A percentile compares a stretch with the other conserved stretches of the same genome.
phyloP scores from a whole-genome alignment of 2,113 vertebrate genomes.

The Planiliza haematocheilus region DNA sequence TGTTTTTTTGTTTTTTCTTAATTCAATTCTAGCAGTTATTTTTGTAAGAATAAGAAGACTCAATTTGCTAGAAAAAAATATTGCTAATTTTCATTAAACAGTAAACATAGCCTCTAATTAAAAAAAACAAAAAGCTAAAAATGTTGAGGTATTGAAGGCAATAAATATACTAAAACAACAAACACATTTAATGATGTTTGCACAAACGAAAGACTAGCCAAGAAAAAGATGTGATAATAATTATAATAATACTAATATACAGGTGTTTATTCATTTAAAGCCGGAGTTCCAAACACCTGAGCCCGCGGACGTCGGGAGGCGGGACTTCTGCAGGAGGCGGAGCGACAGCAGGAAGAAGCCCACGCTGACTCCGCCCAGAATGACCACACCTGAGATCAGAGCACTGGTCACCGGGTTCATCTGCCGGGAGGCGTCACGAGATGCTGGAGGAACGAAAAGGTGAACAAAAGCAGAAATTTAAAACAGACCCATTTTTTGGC shows the following conservation, averaged over 20 bases:
- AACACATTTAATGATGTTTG: constrained; percentile 29
- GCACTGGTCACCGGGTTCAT: constrained; percentile 88
- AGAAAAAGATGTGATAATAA: background rate
- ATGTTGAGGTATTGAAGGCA: constrained; percentile 67
- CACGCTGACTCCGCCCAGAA: constrained; percentile 87
- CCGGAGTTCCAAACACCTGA: constrained; percentile 86
- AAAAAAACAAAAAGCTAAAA: constrained; percentile 26
- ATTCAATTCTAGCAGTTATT: too few species aligned
- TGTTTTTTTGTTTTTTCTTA: too few species aligned
- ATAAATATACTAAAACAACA: constrained; percentile 62
- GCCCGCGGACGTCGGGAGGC: constrained; percentile 76
- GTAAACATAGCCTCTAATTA: background rate
- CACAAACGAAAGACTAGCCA: background rate
- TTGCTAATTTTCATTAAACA: background rate
- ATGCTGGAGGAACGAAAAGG: constrained; percentile 72
- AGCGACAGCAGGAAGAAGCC: constrained; percentile 87
- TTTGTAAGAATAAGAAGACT: too few species aligned
- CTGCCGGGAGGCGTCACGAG: constrained; percentile 74
- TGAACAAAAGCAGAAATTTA: constrained; percentile 30
- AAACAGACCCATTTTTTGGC: constrained; percentile 26
- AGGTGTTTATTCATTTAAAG: constrained; percentile 84
- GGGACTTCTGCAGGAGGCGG: constrained; percentile 85
- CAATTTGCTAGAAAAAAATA: background rate
- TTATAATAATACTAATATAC: background rate
- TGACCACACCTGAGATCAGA: constrained; percentile 89